These are phyloP conservation scores for Parnassius smintheus DNA, from an alignment of 2,888 invertebrate genomes.

Conservation along the genomic window DNA sequence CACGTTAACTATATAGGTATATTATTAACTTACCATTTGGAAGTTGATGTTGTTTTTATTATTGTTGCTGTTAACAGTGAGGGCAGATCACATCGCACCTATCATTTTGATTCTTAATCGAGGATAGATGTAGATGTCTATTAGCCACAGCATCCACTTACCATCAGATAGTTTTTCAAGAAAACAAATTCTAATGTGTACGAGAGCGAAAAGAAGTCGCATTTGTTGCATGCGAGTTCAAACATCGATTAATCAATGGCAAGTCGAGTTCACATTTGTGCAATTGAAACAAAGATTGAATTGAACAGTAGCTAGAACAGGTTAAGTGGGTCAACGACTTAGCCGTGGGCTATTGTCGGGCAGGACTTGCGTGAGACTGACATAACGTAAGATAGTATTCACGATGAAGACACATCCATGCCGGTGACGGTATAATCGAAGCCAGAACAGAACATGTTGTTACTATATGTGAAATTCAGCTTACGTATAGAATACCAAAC, in stretches of 20 bases:
- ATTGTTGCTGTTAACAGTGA: too few relatives aligned
- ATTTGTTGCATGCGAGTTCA: constrained; percentile 18
- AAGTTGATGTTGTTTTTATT: too few relatives aligned
- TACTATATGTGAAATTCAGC: too few relatives aligned
- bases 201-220: neutral
- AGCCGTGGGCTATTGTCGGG: constrained; percentile 18
- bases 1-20: too few relatives aligned
- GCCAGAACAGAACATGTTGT: too few relatives aligned
- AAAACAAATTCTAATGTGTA: neutral
- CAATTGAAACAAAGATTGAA: constrained; percentile 25
- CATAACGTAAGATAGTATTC: constrained; percentile 15
- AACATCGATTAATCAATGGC: constrained; percentile 26
- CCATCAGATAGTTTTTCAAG: neutral
- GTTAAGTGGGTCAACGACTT: constrained; percentile 26
- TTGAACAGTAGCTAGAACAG: constrained; percentile 27
- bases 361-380: constrained; percentile 17
- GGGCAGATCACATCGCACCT: too few relatives aligned
- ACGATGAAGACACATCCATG: constrained; percentile 5
- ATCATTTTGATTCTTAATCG: too few relatives aligned
- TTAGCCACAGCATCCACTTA: too few relatives aligned
- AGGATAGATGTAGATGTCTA: too few relatives aligned
- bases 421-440: constrained; percentile 3
- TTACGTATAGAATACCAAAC: too few relatives aligned
- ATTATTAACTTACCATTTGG: too few relatives aligned
- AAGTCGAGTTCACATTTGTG: constrained; percentile 15